Percentiles rank a stretch among this genome's conserved stretches.
Evolutionary conservation across 2,888 invertebrate species (phyloP).

Genomic region (Cephus runcator): DNA sequence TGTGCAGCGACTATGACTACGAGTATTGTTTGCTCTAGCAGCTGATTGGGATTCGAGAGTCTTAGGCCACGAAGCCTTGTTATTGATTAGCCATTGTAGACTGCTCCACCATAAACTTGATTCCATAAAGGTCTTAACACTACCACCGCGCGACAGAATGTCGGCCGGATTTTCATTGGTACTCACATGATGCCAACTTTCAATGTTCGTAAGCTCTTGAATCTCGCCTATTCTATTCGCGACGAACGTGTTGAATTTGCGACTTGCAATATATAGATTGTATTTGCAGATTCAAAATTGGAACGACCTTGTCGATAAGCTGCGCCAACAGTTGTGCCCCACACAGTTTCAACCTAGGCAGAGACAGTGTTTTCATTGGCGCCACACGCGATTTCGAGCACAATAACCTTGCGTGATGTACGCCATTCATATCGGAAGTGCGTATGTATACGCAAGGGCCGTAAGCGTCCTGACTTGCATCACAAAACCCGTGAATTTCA

Average conservation of each 20-base stretch:
- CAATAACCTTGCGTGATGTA: neutral
- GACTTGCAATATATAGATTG: slow-evolving; percentile 2
- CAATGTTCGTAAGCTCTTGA: slow-evolving; percentile 9
- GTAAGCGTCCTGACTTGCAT: too few species aligned
- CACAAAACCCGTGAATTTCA: neutral
- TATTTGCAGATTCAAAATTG: slow-evolving; percentile 6
- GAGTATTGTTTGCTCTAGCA: too few species aligned
- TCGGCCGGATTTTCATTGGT: slow-evolving; percentile 18
- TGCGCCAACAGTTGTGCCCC: slow-evolving; percentile 15
- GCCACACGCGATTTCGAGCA: slow-evolving; percentile 14
- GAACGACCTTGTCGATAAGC: slow-evolving; percentile 10
- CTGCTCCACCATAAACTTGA: slow-evolving; percentile 11
- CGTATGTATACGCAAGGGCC: too few species aligned
- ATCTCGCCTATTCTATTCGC: slow-evolving; percentile 19
- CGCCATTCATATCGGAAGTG: too few species aligned
- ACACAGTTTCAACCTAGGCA: slow-evolving; percentile 18
- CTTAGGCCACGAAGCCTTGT: too few species aligned
- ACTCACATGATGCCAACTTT: slow-evolving; percentile 14
- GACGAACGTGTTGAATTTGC: slow-evolving; percentile 14
- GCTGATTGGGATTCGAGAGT: too few species aligned
- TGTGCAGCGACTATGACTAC: too few species aligned
- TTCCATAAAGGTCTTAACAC: neutral
- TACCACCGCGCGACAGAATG: slow-evolving; percentile 9
- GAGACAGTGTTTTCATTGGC: slow-evolving; percentile 10
- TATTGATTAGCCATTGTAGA: slow-evolving; percentile 8